A percentile compares a stretch with the other conserved stretches of the same genome.
Evolutionary conservation across 2,888 invertebrate genomes (phyloP).

Genomic region (Caenorhabditis zanzibari): DNA sequence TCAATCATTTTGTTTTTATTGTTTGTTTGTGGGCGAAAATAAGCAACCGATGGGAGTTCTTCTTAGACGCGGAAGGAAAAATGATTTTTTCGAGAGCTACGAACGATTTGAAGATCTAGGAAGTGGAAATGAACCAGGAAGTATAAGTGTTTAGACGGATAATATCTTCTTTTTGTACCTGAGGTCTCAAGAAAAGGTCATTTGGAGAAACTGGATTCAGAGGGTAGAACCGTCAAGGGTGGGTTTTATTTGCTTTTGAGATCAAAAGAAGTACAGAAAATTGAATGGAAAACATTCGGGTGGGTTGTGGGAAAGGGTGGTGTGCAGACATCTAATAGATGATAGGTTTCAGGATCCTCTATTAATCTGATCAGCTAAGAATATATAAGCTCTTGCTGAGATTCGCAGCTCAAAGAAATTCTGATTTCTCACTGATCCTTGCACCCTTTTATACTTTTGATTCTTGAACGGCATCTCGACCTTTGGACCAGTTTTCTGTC

Average conservation of each 20-base stretch:
- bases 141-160: background rate
- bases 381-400: background rate
- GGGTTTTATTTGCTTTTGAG: constrained; percentile 20
- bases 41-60: constrained; percentile 4
- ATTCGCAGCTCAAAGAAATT: background rate
- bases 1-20: constrained; percentile 62
- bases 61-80: background rate
- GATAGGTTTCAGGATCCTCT: too few relatives aligned
- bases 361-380: too few relatives aligned
- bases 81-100: constrained; percentile 1
- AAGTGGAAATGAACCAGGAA: constrained; percentile 23
- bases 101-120: constrained; percentile 14
- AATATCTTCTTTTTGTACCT: constrained; percentile 17
- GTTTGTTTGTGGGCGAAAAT: constrained; percentile 45
- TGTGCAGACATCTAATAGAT: too few relatives aligned
- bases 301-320: background rate
- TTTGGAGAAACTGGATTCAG: constrained; percentile 16
- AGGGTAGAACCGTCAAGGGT: constrained; percentile 1
- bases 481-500: constrained; percentile 27
- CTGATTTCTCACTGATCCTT: background rate
- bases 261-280: constrained; percentile 26
- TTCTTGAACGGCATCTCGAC: background rate
- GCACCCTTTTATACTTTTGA: constrained; percentile 19
- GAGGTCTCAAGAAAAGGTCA: constrained; percentile 6
- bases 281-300: constrained; percentile 4